These are phyloP conservation scores for Momotus momota DNA, from an alignment of 2,797 vertebrate genomes.

Conservation along the genomic window DNA sequence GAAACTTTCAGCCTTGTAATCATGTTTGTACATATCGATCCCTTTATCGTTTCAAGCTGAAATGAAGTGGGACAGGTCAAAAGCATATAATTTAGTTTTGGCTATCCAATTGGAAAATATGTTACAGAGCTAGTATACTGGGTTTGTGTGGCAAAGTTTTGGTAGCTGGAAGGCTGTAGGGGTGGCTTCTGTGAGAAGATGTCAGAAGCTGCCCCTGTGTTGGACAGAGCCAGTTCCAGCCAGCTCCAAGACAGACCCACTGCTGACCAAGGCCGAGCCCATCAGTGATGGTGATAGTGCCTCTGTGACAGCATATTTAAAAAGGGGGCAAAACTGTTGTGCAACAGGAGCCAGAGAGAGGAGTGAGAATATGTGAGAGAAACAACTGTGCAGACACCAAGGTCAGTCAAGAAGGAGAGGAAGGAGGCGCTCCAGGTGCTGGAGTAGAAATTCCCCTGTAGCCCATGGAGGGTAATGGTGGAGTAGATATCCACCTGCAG, in stretches of 20 bases:
- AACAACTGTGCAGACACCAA: too few species aligned
- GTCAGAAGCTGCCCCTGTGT: background rate
- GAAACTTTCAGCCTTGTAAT: background rate
- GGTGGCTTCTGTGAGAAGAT: background rate
- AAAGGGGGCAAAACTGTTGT: background rate
- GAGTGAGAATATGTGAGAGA: background rate
- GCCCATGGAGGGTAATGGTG: too few species aligned
- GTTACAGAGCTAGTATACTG: background rate
- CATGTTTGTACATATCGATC: background rate
- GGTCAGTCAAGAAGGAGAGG: background rate
- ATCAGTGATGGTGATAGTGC: accelerated
- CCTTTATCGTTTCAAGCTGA: background rate
- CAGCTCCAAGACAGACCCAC: too few species aligned
- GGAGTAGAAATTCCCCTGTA: background rate
- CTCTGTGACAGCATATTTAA: background rate
- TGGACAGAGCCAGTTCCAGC: too few species aligned
- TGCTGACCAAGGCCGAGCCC: background rate
- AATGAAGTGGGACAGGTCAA: background rate
- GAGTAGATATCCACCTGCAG: background rate
- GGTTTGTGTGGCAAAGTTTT: background rate
- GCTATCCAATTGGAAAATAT: background rate
- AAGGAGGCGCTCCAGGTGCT: background rate
- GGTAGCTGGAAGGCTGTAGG: background rate
- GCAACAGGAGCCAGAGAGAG: background rate
- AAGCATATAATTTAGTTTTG: background rate